Evolutionary conservation across 2,888 invertebrate species (phyloP).

Genomic region (Cataglyphis altisquamis): DNA sequence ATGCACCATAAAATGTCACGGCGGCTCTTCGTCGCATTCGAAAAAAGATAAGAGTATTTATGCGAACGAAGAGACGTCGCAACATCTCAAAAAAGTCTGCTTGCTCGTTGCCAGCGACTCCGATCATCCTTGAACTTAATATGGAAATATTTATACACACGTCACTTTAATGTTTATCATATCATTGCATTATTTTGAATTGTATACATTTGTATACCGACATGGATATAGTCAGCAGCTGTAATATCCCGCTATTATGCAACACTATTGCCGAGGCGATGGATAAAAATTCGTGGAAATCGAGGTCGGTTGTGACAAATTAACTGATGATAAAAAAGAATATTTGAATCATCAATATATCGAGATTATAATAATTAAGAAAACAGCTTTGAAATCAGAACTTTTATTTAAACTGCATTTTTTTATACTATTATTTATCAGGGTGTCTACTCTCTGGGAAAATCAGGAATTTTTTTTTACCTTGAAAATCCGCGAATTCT

Average conservation of each 20-base stretch:
- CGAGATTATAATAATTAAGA: background rate
- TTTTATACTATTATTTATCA: too few species aligned
- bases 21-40: slow-evolving; percentile 55
- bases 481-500: too few species aligned
- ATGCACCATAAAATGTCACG: slow-evolving; percentile 78
- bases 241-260: slow-evolving; percentile 14
- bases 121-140: background rate
- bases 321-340: background rate
- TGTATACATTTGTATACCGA: background rate
- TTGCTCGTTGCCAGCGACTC: background rate
- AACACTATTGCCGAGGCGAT: background rate
- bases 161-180: slow-evolving; percentile 6
- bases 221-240: background rate
- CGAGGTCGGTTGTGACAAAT: background rate
- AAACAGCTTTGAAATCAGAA: background rate
- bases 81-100: background rate
- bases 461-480: too few species aligned
- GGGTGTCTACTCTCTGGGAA: too few species aligned
- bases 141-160: slow-evolving; percentile 27
- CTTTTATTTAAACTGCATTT: background rate
- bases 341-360: background rate
- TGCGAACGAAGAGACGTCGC: background rate
- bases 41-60: slow-evolving; percentile 12
- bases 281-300: slow-evolving; percentile 24
- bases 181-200: slow-evolving; percentile 5